Base-by-base conservation (phyloP, 1,140 invertebrate species). In the Prorops nasuta region DNA sequence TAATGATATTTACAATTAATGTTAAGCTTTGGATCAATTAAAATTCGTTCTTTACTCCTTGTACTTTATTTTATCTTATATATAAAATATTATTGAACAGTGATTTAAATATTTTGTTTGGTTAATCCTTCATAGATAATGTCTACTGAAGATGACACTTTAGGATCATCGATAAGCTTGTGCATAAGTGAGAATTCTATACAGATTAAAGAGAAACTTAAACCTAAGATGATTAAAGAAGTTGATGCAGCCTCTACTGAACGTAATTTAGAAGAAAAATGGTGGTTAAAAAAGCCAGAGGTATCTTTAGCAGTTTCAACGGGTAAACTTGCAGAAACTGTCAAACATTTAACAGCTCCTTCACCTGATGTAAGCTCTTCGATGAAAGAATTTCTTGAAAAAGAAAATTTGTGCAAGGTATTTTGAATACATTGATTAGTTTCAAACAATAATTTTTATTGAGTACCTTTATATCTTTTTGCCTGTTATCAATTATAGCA, bases 381-480 rank as follows among this genome's bases (percentile, higher is more conserved):
- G 1, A 72, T 71, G 57, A 66, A 66, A 49, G 72, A 75, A 15
- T 76, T 76, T 56, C 58, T 76, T 2, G 61, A 65, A 19, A 72
- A 71, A 47, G 74, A 76, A 44, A 70, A 60, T 56, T 60, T 72
- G 59, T 76, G 74, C 51, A 76, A 72, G 51, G 73, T 74, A 63
- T 47, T 37, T 44, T 40, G n/a, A 32, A 37, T 19, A 19, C 24
- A 28, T 56, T 51, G 19, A 28, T 20, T 18, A 35, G 41, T n/a
- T 45, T 28, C 44, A 19, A 41, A 3, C n/a, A 15, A 20, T 28
- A 15, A 14, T 37, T 36, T 40, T 35, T 17, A 12, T 37, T 20
- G 22, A 21, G 28, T 46, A 45, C 44, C 17, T 18, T 35, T 12
- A 21, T 34, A 0, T 51, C 31, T 28, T 14, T 37, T 51, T 54